These are phyloP conservation scores for Polypterus bichir DNA, from an alignment of 2,113 vertebrate genomes.

Conservation along the genomic window DNA sequence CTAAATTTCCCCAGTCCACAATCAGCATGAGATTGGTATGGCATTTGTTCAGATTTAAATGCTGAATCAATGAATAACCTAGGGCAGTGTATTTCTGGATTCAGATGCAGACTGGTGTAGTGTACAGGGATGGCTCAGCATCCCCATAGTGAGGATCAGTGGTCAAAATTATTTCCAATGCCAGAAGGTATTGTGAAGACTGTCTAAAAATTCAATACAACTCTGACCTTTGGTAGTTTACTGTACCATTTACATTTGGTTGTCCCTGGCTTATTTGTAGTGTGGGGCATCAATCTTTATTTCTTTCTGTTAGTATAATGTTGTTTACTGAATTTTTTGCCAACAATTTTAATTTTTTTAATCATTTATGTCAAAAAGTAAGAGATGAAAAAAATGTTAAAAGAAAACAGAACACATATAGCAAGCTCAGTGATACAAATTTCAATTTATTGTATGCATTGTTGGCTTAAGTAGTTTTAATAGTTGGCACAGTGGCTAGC, in stretches of 20 bases:
- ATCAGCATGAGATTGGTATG: slow-evolving; percentile 28
- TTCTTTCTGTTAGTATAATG: no score
- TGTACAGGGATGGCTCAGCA: slow-evolving; percentile 78
- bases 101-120: slow-evolving; percentile 64
- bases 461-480: no score
- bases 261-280: slow-evolving; percentile 39
- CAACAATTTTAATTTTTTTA: no score
- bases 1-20: no score
- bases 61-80: slow-evolving; percentile 99
- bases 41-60: slow-evolving; percentile 81
- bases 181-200: slow-evolving; percentile 97
- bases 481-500: no score
- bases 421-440: no score
- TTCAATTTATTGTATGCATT: no score
- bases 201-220: slow-evolving; percentile 89
- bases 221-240: slow-evolving; percentile 80
- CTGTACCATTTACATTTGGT: slow-evolving; percentile 33
- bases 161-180: slow-evolving; percentile 98
- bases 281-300: slow-evolving; percentile 22
- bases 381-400: no score
- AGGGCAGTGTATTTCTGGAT: slow-evolving; percentile 79
- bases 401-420: no score
- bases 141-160: slow-evolving; percentile 90
- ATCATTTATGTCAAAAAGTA: no score
- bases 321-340: no score